A percentile compares a stretch with the other conserved stretches of the same genome.
Conservation (phyloP, 2,888 invertebrate species). For the Patella pellucida region DNA sequence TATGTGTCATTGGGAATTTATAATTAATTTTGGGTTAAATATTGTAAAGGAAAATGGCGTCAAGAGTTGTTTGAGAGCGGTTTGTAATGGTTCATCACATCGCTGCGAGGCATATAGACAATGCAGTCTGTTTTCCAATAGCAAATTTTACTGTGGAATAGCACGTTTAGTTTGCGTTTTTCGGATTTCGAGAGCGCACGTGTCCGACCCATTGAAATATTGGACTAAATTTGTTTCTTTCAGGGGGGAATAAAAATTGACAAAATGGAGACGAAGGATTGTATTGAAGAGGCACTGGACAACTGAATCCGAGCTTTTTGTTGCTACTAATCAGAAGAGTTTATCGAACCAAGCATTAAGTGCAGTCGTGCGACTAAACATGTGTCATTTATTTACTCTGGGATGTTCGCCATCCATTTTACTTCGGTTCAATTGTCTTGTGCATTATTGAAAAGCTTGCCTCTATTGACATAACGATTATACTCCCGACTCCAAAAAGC, state of each 20-base stretch:
- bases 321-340: background rate
- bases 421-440: constrained; percentile 6
- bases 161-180: too few species aligned
- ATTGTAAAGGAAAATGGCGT: background rate
- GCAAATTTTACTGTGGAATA: too few species aligned
- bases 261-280: background rate
- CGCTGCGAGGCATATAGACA: background rate
- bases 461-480: constrained; percentile 2
- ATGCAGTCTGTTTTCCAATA: background rate
- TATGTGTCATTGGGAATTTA: constrained; percentile 1
- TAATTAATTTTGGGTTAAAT: constrained; percentile 4
- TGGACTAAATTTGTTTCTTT: background rate
- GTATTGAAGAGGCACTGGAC: background rate
- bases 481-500: background rate
- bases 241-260: background rate
- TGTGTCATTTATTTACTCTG: constrained; percentile 5
- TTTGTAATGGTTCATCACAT: constrained; percentile 5
- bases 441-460: constrained; percentile 5
- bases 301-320: background rate
- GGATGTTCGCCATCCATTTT: background rate
- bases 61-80: background rate
- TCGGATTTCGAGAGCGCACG: constrained; percentile 3
- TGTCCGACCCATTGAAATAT: constrained; percentile 3
- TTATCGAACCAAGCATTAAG: constrained; percentile 5
- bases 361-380: constrained; percentile 11